Percentiles rank a stretch among this genome's conserved stretches.
Conservation (phyloP, 2,113 vertebrate genomes). For the Scomber scombrus region DNA sequence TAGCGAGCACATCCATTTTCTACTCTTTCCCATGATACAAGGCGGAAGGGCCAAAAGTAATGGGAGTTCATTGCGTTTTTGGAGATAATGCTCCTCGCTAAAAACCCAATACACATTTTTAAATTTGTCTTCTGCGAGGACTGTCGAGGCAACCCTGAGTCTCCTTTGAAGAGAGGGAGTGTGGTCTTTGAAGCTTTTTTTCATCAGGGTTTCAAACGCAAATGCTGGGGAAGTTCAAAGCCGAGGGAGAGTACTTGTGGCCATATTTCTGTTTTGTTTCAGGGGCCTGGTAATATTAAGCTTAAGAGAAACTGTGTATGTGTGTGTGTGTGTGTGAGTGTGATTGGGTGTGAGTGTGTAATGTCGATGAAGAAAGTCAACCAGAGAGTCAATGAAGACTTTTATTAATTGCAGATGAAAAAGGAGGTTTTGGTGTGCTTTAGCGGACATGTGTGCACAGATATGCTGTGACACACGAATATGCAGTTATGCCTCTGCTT, state of each 20-base stretch:
- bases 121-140: slow-evolving; percentile 74
- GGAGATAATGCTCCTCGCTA: slow-evolving; percentile 78
- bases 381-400: slow-evolving; percentile 56
- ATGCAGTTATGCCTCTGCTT: neutral
- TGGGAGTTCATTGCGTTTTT: slow-evolving; percentile 73
- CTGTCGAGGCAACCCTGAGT: slow-evolving; percentile 75
- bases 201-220: slow-evolving; percentile 80
- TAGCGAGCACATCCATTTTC: slow-evolving; percentile 69
- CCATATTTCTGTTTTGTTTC: slow-evolving; percentile 80
- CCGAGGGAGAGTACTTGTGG: slow-evolving; percentile 73
- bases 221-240: slow-evolving; percentile 84
- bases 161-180: slow-evolving; percentile 82
- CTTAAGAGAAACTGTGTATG: slow-evolving; percentile 7
- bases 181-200: slow-evolving; percentile 85
- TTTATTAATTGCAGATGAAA: slow-evolving; percentile 72
- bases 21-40: slow-evolving; percentile 59
- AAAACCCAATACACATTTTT: slow-evolving; percentile 75
- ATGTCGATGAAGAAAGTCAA: slow-evolving; percentile 55
- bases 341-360: slow-evolving; percentile 30
- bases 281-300: slow-evolving; percentile 69
- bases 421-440: slow-evolving; percentile 23
- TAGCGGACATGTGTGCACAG: slow-evolving; percentile 8
- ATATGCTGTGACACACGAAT: neutral
- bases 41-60: slow-evolving; percentile 66
- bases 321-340: slow-evolving; percentile 14